These are phyloP conservation scores for Mesitornis unicolor DNA, from an alignment of 2,113 vertebrate species.

Conservation along the genomic window DNA sequence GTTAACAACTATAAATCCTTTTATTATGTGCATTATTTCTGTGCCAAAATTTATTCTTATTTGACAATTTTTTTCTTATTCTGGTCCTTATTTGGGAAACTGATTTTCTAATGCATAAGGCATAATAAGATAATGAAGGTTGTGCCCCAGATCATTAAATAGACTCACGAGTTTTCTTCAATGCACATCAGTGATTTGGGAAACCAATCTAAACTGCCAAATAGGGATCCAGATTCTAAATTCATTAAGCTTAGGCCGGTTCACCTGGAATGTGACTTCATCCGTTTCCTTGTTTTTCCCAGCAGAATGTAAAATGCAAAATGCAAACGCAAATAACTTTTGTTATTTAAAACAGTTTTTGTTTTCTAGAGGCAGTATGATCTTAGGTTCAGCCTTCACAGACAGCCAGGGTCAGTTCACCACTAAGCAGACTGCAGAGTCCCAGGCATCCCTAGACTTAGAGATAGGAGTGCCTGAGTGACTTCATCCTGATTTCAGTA, in stretches of 20 bases:
- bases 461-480: accelerated
- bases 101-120: background rate
- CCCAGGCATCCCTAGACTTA: background rate
- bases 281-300: background rate
- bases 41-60: background rate
- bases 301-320: background rate
- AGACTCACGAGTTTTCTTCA: background rate
- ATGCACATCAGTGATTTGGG: background rate
- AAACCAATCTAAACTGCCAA: background rate
- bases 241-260: background rate
- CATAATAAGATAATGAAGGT: background rate
- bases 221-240: background rate
- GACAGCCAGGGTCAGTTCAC: background rate
- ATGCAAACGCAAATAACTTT: background rate
- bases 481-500: background rate
- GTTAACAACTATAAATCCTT: background rate
- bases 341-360: background rate
- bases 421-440: background rate
- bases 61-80: background rate
- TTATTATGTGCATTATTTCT: background rate
- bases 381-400: background rate
- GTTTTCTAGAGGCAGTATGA: accelerated
- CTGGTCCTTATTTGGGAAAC: background rate
- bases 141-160: background rate
- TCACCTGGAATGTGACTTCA: background rate